These are phyloP conservation scores for Penelope pileata DNA, from an alignment of 2,113 vertebrate species.

Conservation along the genomic window DNA sequence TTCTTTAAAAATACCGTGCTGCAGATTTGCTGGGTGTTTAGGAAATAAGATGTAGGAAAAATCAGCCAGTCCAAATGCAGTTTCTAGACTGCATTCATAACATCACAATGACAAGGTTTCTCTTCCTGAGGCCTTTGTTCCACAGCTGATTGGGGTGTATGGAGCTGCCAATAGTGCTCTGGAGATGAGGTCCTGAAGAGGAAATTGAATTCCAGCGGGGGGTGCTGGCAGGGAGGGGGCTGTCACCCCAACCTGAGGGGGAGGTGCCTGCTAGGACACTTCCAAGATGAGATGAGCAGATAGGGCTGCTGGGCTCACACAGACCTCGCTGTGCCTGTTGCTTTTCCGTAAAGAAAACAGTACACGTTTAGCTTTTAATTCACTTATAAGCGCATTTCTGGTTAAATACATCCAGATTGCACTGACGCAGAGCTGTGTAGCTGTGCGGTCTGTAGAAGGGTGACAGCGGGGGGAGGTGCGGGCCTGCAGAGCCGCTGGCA, in stretches of 20 bases:
- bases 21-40: background rate
- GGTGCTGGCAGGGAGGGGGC: background rate
- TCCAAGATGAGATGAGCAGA: background rate
- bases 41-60: constrained; percentile 4
- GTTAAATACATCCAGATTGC: background rate
- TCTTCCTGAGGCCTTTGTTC: background rate
- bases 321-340: background rate
- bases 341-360: background rate
- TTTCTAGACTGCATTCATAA: background rate
- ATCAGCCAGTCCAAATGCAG: background rate
- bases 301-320: background rate
- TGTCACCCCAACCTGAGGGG: background rate
- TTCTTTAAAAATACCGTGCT: background rate
- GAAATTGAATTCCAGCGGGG: background rate
- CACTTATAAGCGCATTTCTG: background rate
- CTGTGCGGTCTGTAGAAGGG: constrained; percentile 16
- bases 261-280: background rate
- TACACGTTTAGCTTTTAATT: constrained; percentile 30
- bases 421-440: background rate
- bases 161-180: background rate
- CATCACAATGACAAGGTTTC: background rate
- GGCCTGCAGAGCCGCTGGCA: constrained; percentile 60
- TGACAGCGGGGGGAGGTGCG: constrained; percentile 25
- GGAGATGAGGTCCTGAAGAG: background rate
- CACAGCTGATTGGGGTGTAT: background rate